Conservation (phyloP, 1,140 invertebrate genomes). For the Drosophila jambulina region DNA sequence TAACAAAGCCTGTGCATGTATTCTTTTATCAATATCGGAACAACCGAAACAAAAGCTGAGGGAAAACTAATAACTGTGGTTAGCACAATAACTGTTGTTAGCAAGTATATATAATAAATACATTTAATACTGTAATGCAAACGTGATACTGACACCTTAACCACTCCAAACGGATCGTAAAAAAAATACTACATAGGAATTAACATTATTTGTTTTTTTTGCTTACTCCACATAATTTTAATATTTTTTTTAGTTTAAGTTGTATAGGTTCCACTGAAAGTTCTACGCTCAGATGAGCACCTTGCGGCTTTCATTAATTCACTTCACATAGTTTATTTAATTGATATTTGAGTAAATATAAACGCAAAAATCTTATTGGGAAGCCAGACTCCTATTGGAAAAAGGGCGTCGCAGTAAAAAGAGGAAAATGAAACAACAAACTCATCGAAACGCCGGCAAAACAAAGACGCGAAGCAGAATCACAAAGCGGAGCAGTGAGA, state of each 20-base stretch:
- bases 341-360: neutral
- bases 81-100: neutral
- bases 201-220: too few species aligned
- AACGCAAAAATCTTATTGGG: neutral
- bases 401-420: constrained; percentile 67
- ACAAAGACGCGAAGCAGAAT: constrained; percentile 73
- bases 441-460: constrained; percentile 69
- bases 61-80: neutral
- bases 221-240: too few species aligned
- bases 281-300: neutral
- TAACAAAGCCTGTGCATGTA: neutral
- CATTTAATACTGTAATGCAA: neutral
- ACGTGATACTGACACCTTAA: constrained; percentile 2
- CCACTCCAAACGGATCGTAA: neutral
- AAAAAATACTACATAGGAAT: neutral
- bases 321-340: neutral
- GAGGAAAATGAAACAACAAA: constrained; percentile 35
- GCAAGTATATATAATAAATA: constrained; percentile 8
- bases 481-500: constrained; percentile 52
- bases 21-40: neutral
- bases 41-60: neutral
- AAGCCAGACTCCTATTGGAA: constrained; percentile 57
- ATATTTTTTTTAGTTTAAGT: neutral
- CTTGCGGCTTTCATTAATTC: neutral
- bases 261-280: neutral